Conservation (phyloP, 2,113 vertebrate genomes). For the Pteronura brasiliensis region DNA sequence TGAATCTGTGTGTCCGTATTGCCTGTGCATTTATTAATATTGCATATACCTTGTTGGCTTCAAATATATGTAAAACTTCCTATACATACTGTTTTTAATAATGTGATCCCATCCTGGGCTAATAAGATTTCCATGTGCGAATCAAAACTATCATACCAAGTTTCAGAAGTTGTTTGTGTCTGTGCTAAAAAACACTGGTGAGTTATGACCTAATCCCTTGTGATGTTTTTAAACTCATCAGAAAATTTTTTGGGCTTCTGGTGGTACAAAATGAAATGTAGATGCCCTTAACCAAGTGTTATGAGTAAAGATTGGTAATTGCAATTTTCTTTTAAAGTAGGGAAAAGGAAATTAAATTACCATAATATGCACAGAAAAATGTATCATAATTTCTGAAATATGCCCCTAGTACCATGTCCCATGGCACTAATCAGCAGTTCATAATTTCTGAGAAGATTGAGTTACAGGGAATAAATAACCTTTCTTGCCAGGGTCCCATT, state of each 20-base stretch:
- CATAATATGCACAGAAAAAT: slow-evolving; percentile 15
- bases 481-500: neutral
- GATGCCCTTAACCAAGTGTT: neutral
- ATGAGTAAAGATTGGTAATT: slow-evolving; percentile 17
- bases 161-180: neutral
- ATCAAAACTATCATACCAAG: neutral
- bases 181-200: slow-evolving; percentile 1
- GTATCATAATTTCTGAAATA: neutral
- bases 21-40: neutral
- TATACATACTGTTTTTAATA: neutral
- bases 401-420: neutral
- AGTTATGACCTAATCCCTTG: neutral
- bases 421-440: neutral
- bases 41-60: slow-evolving; percentile 6
- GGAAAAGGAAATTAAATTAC: slow-evolving; percentile 18
- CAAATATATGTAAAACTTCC: neutral
- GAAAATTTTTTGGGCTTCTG: neutral
- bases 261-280: slow-evolving; percentile 1
- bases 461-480: neutral
- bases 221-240: slow-evolving; percentile 18
- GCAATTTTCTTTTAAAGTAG: slow-evolving; percentile 40
- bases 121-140: slow-evolving; percentile 4
- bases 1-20: neutral
- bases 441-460: neutral
- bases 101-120: neutral